Base-by-base conservation (phyloP, 2,797 vertebrate species). In the Babyrousa celebensis region DNA sequence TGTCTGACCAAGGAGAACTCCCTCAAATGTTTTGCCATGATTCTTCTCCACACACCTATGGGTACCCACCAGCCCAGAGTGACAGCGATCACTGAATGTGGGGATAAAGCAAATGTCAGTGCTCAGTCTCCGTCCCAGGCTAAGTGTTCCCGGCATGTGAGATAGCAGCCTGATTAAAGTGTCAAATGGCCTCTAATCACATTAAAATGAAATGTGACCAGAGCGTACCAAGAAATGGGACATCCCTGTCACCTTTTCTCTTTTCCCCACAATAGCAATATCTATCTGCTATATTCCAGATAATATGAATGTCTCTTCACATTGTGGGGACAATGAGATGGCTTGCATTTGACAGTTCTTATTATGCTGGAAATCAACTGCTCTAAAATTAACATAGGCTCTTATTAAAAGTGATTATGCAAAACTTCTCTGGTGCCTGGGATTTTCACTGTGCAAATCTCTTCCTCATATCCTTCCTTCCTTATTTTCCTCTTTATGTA, bases 271-370 rank as follows among this genome's bases (percentile, higher is more conserved):
- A 97, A 96, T 79, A 97, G 97, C 95, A 98, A 97, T 98, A 96
- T 97, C 97, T 98, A 17, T 91, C 95, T 98, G 96, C 95, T 96
- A 5, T 90, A 58, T 70, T 95, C 84, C 72, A 78, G 97, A 27
- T 97, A 97, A 98, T 98, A 82, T 36, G 75, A 93, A 88, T 98
- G 97, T 98, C 98, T 96, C 67, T 97, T 98, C 97, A 36, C 91
- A 96, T 98, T 98, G 93, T 89, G 3, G 89, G 52, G 67, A 80
- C 91, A 96, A 72, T 43, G 96, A 93, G 60, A 95, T 98, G 97
- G 96, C 97, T 97, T 77, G 75, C 86, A 86, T 97, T 98, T 98
- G 98, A 96, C 98, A 98, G 98, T 97, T 98, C 97, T 98, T 96
- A 94, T 98, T 98, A 98, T 97, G 97, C 72, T 96, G 91, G 93